Conservation (phyloP, 1,140 invertebrate genomes). For the Ostrea denselamellosa region DNA sequence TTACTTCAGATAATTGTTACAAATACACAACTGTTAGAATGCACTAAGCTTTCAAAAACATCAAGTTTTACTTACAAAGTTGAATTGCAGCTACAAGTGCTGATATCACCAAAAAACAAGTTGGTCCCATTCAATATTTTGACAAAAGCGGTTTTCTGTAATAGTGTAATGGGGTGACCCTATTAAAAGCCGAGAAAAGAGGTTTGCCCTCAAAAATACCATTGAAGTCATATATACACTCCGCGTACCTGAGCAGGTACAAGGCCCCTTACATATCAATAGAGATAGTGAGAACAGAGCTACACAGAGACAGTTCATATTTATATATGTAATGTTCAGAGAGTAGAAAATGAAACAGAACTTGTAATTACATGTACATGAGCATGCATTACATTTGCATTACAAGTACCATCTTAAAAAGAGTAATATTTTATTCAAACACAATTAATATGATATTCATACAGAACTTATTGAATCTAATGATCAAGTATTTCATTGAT, state of each 20-base stretch:
- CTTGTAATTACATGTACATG: not conserved
- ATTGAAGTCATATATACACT: slow-evolving; percentile 30
- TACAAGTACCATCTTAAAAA: no score
- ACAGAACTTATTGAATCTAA: no score
- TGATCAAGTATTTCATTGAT: no score
- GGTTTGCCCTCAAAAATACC: slow-evolving; percentile 19
- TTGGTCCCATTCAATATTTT: not conserved
- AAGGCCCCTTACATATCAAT: slow-evolving; percentile 4
- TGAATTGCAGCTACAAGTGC: not conserved
- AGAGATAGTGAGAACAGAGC: not conserved
- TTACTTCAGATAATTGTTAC: slow-evolving; percentile 7
- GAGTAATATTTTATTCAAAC: no score
- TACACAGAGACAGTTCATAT: not conserved
- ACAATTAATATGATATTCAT: no score
- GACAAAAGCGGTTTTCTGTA: slow-evolving; percentile 16
- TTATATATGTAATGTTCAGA: not conserved
- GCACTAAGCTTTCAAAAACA: not conserved
- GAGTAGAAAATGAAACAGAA: not conserved
- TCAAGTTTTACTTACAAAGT: slow-evolving; percentile 3
- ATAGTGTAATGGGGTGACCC: slow-evolving; percentile 15
- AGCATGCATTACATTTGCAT: no score
- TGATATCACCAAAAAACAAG: slow-evolving; percentile 17
- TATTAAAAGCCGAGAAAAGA: slow-evolving; percentile 27
- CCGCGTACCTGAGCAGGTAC: not conserved
- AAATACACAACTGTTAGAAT: not conserved